These are phyloP conservation scores for Noctua comes DNA, from an alignment of 2,888 invertebrate genomes.

Conservation along the genomic window DNA sequence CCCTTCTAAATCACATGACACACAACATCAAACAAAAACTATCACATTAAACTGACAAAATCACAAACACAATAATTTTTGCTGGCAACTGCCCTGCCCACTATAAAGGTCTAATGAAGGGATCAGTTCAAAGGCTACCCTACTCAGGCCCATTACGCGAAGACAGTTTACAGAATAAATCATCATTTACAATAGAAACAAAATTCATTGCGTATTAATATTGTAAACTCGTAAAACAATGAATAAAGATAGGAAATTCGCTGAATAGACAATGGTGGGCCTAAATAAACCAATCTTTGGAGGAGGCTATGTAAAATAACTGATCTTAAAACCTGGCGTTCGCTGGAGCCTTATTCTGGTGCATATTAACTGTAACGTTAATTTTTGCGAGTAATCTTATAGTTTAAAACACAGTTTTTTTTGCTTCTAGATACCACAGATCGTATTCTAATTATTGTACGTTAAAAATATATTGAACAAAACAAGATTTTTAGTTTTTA, in stretches of 20 bases:
- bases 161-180: slow-evolving; percentile 68
- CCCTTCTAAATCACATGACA: background rate
- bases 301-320: slow-evolving; percentile 68
- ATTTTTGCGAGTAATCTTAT: background rate
- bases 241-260: slow-evolving; percentile 73
- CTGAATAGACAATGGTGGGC: slow-evolving; percentile 67
- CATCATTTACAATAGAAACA: slow-evolving; percentile 71
- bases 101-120: slow-evolving; percentile 38
- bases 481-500: too few species aligned
- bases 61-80: slow-evolving; percentile 36
- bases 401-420: background rate
- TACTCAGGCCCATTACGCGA: slow-evolving; percentile 51
- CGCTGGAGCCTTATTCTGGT: slow-evolving; percentile 59
- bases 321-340: slow-evolving; percentile 63
- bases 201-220: slow-evolving; percentile 73
- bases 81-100: slow-evolving; percentile 18
- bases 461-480: background rate
- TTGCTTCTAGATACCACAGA: too few species aligned
- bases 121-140: slow-evolving; percentile 61
- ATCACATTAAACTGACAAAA: slow-evolving; percentile 2
- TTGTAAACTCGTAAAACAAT: slow-evolving; percentile 67
- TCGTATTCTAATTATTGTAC: too few species aligned
- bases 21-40: slow-evolving; percentile 4
- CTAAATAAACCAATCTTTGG: slow-evolving; percentile 70
- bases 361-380: background rate